Base-by-base conservation (phyloP, 53 echinoderm and acorn worm genomes). In the Holothuria scabra region DNA sequence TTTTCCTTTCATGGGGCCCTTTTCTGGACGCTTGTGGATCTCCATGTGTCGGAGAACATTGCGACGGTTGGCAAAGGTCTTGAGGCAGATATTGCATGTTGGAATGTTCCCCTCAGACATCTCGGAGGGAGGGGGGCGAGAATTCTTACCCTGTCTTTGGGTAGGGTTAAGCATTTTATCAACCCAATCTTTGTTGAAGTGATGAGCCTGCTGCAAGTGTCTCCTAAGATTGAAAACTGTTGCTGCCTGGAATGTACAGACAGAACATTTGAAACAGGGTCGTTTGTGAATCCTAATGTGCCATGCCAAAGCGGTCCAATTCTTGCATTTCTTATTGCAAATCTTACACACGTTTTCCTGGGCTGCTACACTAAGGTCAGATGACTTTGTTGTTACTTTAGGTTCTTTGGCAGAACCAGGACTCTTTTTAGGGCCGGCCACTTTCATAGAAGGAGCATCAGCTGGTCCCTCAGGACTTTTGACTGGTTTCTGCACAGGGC, bases 301-400 rank as follows among this genome's bases (percentile, higher is more conserved):
- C 97, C 97, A 97, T 2, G 97, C 93, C 32, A 97, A 68, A 9
- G 97, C 93, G 14, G 97, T 94, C 86, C 92, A 93, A 38, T 97
- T 97, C 69, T 94, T 94, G 69, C 97, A 97, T 56, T 92, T 90
- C 89, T 97, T 97, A 78, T 90, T 90, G 46, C 97, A 97, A 38
- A 92, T 85, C 46, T 85, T 85, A 65, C 97, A 97, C 49, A 86
- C 89, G 21, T 89, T 94, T 59, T 88, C 86, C 9, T 78, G 25
- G 10, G 31, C 78, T 26, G 57, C 12, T 8, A 29, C 56, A 28
- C 28, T 22, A 5, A 25, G 19, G 31, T 57, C 58, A 14, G 20
- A 44, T 30, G 72, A 23, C 19, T 72, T 72, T 22, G 21, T 63
- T 44, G 26, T 49, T n/a, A n/a, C 12, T 41, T 64, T 81, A 11